These are phyloP conservation scores for Sebastolobus altivelis DNA, from an alignment of 2,797 vertebrate genomes.

Conservation along the genomic window DNA sequence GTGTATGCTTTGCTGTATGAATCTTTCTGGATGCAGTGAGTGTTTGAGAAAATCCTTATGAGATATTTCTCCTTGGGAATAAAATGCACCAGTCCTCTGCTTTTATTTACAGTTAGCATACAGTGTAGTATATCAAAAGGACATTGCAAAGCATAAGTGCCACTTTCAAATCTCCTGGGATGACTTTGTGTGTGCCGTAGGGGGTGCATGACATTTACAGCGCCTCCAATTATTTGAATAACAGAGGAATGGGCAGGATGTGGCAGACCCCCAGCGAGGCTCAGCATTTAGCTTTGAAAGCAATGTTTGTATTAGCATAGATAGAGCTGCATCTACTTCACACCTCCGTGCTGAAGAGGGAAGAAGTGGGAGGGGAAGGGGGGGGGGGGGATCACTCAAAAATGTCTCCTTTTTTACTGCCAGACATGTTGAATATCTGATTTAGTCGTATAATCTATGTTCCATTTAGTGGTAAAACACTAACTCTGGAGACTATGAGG, in stretches of 20 bases:
- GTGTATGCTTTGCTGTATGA: background rate
- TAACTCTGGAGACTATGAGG: slow-evolving; percentile 7
- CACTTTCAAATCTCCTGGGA: slow-evolving; percentile 42
- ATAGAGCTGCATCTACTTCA: slow-evolving; percentile 21
- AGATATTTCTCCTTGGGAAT: slow-evolving; percentile 7
- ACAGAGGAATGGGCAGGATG: slow-evolving; percentile 61
- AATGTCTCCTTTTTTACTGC: slow-evolving; percentile 21
- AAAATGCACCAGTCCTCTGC: slow-evolving; percentile 14
- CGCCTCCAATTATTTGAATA: slow-evolving; percentile 68
- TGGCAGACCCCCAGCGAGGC: slow-evolving; percentile 48
- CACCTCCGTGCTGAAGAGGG: background rate
- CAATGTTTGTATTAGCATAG: slow-evolving; percentile 61
- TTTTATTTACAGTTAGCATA: slow-evolving; percentile 15
- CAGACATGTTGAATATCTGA: slow-evolving; percentile 42
- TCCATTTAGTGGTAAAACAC: slow-evolving; percentile 49
- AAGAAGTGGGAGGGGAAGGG: background rate
- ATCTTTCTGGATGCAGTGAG: background rate
- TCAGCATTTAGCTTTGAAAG: slow-evolving; percentile 57
- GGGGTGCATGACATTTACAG: slow-evolving; percentile 69
- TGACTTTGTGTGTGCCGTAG: slow-evolving; percentile 27
- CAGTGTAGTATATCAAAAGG: slow-evolving; percentile 24
- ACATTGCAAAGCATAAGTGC: background rate
- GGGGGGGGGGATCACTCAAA: background rate
- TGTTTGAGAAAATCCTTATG: background rate
- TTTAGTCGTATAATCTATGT: slow-evolving; percentile 27